These are phyloP conservation scores for Drosophila sp. DNA, from an alignment of 1,140 invertebrate genomes.

Conservation along the genomic window DNA sequence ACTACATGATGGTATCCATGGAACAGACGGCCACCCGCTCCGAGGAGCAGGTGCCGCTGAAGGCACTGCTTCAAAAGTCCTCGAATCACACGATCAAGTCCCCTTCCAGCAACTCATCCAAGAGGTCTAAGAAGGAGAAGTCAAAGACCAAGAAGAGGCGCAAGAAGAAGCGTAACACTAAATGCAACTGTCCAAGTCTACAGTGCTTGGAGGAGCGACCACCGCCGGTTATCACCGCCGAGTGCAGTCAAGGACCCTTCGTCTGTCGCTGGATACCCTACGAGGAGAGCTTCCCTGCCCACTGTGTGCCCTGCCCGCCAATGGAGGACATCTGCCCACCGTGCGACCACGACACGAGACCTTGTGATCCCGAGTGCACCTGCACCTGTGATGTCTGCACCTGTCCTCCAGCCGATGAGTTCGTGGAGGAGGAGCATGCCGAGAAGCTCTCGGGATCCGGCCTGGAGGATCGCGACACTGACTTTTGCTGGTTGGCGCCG, in stretches of 20 bases:
- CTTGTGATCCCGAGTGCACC: conserved; percentile 62
- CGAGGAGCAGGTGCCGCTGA: not conserved
- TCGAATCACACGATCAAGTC: not conserved
- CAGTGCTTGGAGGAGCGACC: conserved; percentile 18
- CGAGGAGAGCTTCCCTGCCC: conserved; percentile 51
- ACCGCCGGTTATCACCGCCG: conserved; percentile 56
- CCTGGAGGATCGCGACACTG: conserved; percentile 64
- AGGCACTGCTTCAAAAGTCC: not conserved
- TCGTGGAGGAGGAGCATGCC: conserved; percentile 51
- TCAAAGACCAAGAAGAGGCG: not conserved
- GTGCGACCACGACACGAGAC: conserved; percentile 7
- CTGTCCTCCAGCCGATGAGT: conserved; percentile 28
- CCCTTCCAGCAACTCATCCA: not conserved
- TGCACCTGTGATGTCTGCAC: conserved; percentile 63
- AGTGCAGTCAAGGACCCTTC: conserved; percentile 73
- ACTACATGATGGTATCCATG: not conserved
- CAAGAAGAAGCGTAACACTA: not conserved
- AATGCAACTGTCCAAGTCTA: conserved; percentile 54
- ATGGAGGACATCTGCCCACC: conserved; percentile 47
- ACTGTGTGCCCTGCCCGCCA: conserved; percentile 47
- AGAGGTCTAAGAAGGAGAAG: not conserved
- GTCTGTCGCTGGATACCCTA: conserved; percentile 67
- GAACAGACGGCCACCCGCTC: not conserved
- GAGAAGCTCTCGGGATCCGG: conserved; percentile 46
- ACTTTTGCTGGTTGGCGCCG: conserved; percentile 64